phyloP scores from a whole-genome alignment of 2,888 invertebrate genomes.

The Xanthia icteritia region DNA sequence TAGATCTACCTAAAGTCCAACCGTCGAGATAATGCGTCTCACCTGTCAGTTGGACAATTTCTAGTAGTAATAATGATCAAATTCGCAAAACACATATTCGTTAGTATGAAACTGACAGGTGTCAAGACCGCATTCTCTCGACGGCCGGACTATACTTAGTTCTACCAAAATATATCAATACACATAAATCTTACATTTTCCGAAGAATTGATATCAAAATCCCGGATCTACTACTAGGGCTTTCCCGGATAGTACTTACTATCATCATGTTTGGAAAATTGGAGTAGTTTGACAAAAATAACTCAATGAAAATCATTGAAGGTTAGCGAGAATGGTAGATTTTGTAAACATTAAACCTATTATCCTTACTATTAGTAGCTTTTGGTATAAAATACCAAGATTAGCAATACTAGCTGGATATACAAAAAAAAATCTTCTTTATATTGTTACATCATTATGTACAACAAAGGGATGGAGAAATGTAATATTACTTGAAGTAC shows the following conservation, averaged over 20 bases:
- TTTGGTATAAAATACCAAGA: neutral
- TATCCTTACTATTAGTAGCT: neutral
- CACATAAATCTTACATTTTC: neutral
- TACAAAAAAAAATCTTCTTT: too few relatives aligned
- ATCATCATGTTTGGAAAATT: neutral
- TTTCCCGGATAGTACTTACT: neutral
- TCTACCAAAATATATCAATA: neutral
- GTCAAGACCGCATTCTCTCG: too few relatives aligned
- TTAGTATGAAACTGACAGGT: too few relatives aligned
- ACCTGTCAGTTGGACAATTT: neutral
- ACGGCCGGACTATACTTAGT: too few relatives aligned
- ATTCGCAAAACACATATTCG: too few relatives aligned
- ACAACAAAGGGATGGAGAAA: conserved; percentile 28
- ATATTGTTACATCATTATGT: neutral
- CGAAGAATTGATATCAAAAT: too few relatives aligned
- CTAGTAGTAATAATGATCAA: too few relatives aligned
- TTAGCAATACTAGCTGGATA: too few relatives aligned
- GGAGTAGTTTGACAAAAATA: neutral
- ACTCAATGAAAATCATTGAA: neutral
- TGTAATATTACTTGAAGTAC: conserved; percentile 30
- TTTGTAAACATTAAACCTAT: neutral
- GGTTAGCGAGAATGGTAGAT: neutral
- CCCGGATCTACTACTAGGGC: neutral
- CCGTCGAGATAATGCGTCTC: too few relatives aligned
- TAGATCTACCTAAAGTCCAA: neutral